Evolutionary conservation across 1,140 invertebrate species (phyloP).

Genomic region (Diuraphis noxia): DNA sequence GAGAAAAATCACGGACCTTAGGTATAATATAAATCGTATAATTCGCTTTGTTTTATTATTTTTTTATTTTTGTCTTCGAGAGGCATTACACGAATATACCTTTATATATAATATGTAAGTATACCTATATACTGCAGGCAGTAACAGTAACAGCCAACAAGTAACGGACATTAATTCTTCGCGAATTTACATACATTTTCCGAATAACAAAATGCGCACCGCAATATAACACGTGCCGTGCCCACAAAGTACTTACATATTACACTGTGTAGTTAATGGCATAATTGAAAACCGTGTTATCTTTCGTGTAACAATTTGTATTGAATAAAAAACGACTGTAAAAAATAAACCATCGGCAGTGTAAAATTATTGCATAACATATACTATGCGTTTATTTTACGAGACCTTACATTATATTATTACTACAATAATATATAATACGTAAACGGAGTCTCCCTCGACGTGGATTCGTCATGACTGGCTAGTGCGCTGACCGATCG

Average conservation of each 20-base stretch:
- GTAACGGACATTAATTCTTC: neutral
- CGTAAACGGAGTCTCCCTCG: neutral
- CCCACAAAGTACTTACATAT: neutral
- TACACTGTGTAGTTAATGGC: neutral
- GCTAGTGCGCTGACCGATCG: neutral
- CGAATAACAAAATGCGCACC: neutral
- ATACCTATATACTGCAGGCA: neutral
- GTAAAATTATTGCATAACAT: neutral
- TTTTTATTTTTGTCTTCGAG: neutral
- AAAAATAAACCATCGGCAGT: neutral
- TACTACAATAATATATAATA: neutral
- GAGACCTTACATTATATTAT: neutral
- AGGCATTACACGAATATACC: neutral
- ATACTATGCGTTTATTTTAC: neutral
- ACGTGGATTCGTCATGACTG: too few species aligned
- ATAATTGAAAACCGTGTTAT: neutral
- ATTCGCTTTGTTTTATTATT: neutral
- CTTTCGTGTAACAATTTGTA: neutral
- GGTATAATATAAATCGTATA: neutral
- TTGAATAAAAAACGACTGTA: neutral
- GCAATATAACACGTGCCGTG: neutral
- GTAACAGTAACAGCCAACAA: neutral
- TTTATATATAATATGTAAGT: neutral
- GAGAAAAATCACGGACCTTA: neutral
- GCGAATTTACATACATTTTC: constrained; percentile 1